These are phyloP conservation scores for Xiphias gladius DNA, from an alignment of 2,113 vertebrate species.

Conservation along the genomic window DNA sequence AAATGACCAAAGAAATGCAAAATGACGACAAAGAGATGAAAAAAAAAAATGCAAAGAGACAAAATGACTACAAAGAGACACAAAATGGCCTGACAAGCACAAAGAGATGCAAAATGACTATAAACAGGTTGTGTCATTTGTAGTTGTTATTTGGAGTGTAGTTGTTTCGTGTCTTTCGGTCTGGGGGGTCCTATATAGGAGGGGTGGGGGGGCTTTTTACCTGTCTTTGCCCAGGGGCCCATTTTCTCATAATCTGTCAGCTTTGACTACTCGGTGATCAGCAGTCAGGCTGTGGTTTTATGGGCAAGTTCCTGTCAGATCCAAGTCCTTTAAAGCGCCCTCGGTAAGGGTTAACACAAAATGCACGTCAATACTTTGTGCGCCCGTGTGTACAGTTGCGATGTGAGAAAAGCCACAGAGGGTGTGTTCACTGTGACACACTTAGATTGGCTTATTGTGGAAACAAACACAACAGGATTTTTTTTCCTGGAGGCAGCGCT, in stretches of 20 bases:
- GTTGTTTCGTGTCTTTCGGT: neutral
- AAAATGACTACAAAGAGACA: too few relatives aligned
- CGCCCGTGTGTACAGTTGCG: neutral
- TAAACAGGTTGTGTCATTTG: too few relatives aligned
- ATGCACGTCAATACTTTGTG: neutral
- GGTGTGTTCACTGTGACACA: slow-evolving; percentile 46
- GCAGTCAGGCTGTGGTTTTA: neutral
- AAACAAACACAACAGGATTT: slow-evolving; percentile 64
- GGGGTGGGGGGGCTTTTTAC: too few relatives aligned
- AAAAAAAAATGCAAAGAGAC: too few relatives aligned
- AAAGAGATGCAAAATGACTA: too few relatives aligned
- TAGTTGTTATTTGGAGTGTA: neutral
- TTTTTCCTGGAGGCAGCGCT: slow-evolving; percentile 26
- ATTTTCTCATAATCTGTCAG: neutral
- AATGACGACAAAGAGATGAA: neutral
- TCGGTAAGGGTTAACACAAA: slow-evolving; percentile 32
- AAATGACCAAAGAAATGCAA: neutral
- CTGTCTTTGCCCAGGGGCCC: too few relatives aligned
- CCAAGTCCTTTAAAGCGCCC: neutral
- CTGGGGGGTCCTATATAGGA: too few relatives aligned
- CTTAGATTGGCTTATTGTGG: slow-evolving; percentile 65
- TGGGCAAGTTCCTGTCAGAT: neutral
- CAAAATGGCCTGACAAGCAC: too few relatives aligned
- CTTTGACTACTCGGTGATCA: slow-evolving; percentile 43
- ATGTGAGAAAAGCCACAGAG: slow-evolving; percentile 42